Base-by-base conservation (phyloP, 2,888 invertebrate genomes). In the Lepidochrysops patricia region DNA sequence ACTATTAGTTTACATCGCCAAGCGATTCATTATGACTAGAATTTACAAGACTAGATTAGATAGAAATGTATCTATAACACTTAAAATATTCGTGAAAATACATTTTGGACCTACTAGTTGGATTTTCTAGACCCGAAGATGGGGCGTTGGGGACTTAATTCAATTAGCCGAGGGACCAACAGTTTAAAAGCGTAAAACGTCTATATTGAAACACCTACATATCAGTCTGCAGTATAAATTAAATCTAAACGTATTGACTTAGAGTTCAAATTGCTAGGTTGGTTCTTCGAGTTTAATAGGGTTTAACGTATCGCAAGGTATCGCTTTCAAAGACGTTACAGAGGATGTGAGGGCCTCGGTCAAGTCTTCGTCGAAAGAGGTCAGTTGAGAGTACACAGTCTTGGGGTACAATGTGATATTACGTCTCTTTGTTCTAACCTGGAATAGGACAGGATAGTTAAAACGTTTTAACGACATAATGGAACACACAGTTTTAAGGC, bases 171-270 rank as follows among this genome's bases (percentile, higher is more conserved):
- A 54, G 52, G 26, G 52, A 58, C 52, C 57, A 62, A 43, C 43
- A 43, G 43, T 23, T 43, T 23, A 23, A 43, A 43, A 63, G 13
- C 61, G 57, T 57, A 59, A 60, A 61, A 58, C 60, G 63, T 64
- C 66, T 65, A 66, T 66, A 64, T 79, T 75, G 74, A 79, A 81
- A 77, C 79, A 69, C 78, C 82, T 86, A 88, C 75, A 75, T 82
- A 84, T 88, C 88, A 88, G 88, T 88, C 88, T 85, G 87, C 82
- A 74, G 79, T 84, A 77, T 83, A 80, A 79, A 76, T 75, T 81
- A 77, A 77, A 70, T 73, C 78, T 82, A 82, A 74, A 75, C 70
- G 70, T 74, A 77, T 79, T 74, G 74, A 78, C 72, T 64, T 72
- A 75, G 64, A 63, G 65, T 73, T 71, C 65, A 74, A 75, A 73